Base-by-base conservation (phyloP, 92 coral and sea anemone genomes). In the Phenganax stokvisi region DNA sequence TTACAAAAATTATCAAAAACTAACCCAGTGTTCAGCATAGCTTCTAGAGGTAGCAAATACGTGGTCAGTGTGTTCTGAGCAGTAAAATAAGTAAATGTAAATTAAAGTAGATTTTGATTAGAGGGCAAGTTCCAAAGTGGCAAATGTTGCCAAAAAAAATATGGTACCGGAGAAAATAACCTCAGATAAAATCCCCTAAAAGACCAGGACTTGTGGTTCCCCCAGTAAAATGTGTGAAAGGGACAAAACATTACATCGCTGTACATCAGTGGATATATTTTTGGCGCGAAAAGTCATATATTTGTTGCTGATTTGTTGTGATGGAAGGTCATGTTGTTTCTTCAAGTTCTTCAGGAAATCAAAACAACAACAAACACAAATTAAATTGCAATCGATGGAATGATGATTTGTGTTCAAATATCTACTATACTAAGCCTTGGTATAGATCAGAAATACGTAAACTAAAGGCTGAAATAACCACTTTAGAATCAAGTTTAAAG, bases 1-100 rank as follows among this genome's bases (percentile, higher is more conserved):
- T 37, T 1, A 37, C 47, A 37, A 37, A 37, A 37, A 37, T 1
- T 37, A 1, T 5, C 5, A 37, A 37, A 37, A 51, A 86, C 90
- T 82, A 65, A 92, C 93, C 97, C 97, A 0, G 93, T 89, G 85
- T 85, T 88, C 16, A 82, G 31, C 85, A 82, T 82, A 54, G 65
- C 54, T 58, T 20, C 13, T 31, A 84, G 29, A 17, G 72, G 59
- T 72, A 81, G 81, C 86, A 59, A 20, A 59, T 13, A 3, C 15
- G 15, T 3, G 65, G 25, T 17, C 27, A 65, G 31, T 17, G 1
- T 17, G 27, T 44, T 37, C 3, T 37, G 47, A 37, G 47, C 47
- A 37, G 47, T 37, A 37, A 37, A 37, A 37, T 37, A 1, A 5
- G 5, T 1, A 37, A 37, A 37, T 37, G 47, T 5, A 37, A 20